phyloP scores from a whole-genome alignment of 1,140 invertebrate genomes.

The Zaprionus kolodkinae region DNA sequence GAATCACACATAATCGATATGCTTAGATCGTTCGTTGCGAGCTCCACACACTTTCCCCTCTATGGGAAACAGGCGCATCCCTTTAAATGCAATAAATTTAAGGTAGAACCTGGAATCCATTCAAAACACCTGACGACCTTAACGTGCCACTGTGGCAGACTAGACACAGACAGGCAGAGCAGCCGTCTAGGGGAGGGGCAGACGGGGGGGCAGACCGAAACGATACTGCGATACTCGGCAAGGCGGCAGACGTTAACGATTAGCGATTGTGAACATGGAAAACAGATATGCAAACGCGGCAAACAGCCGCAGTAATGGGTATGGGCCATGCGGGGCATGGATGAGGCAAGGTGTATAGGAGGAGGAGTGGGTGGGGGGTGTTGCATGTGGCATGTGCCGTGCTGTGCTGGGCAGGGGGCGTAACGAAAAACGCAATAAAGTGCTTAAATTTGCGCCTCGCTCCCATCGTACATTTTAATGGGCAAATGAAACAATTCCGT shows the following conservation, averaged over 20 bases:
- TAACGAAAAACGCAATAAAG: constrained; percentile 67
- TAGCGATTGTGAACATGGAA: constrained; percentile 76
- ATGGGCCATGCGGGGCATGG: constrained; percentile 2
- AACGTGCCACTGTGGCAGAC: neutral
- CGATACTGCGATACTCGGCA: constrained; percentile 1
- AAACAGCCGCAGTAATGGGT: constrained; percentile 61
- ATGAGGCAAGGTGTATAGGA: neutral
- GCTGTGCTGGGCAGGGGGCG: constrained; percentile 8
- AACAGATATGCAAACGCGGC: constrained; percentile 79
- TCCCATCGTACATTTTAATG: constrained; percentile 70
- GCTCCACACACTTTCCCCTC: neutral
- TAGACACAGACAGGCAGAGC: constrained; percentile 8
- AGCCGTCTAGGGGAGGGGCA: neutral
- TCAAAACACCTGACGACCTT: constrained; percentile 9
- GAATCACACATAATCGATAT: too few relatives aligned
- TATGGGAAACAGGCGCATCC: neutral
- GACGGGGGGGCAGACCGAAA: constrained; percentile 23
- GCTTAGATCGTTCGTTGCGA: too few relatives aligned
- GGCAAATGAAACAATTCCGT: constrained; percentile 77
- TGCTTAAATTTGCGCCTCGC: constrained; percentile 69
- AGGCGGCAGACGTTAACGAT: constrained; percentile 53
- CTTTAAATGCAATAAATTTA: neutral
- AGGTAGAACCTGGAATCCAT: neutral
- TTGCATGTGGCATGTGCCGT: neutral
- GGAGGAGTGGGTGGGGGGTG: too few relatives aligned